These are phyloP conservation scores for Ostrea denselamellosa DNA, from an alignment of 1,140 invertebrate species.

Conservation along the genomic window DNA sequence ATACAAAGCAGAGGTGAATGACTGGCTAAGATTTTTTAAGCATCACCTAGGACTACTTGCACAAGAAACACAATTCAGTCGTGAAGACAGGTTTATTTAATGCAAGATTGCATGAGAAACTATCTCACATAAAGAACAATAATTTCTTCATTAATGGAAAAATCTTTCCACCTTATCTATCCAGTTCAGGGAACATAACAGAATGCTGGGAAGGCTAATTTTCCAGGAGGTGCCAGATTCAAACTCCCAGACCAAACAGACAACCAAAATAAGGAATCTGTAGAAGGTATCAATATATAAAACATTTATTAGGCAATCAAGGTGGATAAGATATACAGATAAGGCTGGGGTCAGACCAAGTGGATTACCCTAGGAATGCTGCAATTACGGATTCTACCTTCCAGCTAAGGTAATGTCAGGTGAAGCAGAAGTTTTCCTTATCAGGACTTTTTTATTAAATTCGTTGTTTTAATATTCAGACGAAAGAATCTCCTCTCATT, in stretches of 20 bases:
- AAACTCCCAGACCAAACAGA: neutral
- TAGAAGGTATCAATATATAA: constrained; percentile 26
- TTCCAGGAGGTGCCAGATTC: neutral
- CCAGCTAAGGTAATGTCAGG: neutral
- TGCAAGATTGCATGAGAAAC: neutral
- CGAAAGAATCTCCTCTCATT: constrained; percentile 7
- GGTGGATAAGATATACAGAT: neutral
- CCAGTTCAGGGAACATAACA: neutral
- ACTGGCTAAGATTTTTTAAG: neutral
- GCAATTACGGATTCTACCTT: neutral
- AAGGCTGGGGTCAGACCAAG: neutral
- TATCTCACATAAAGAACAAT: neutral
- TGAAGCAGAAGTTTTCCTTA: neutral
- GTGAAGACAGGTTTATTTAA: neutral
- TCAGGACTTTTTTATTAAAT: constrained; percentile 2
- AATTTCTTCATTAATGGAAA: neutral
- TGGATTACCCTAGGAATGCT: constrained; percentile 19
- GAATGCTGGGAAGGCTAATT: constrained; percentile 6
- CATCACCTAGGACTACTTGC: neutral
- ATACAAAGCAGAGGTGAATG: neutral
- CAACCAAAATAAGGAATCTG: neutral
- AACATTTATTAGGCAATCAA: constrained; percentile 20
- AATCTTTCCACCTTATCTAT: neutral
- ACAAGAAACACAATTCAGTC: neutral
- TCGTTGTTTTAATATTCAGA: constrained; percentile 25